Conservation (phyloP, 2,797 vertebrate species). For the Loris lydekkerianus region DNA sequence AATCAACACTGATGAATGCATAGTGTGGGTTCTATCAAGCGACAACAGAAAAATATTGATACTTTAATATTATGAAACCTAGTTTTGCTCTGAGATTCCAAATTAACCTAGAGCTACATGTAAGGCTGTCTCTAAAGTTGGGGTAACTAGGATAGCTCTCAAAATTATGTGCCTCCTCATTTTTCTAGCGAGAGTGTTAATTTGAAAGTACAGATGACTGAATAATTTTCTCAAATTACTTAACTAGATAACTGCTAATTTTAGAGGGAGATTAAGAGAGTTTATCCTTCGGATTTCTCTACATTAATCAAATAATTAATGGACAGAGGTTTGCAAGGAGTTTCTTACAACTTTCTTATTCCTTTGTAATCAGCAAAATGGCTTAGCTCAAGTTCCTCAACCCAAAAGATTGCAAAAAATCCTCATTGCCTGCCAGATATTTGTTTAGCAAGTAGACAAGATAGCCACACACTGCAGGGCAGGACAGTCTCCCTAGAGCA, state of each 20-base stretch:
- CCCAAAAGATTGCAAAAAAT: not conserved
- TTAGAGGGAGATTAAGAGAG: not conserved
- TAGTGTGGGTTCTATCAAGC: not conserved
- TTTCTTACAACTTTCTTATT: not conserved
- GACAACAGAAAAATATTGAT: not conserved
- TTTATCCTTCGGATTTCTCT: not conserved
- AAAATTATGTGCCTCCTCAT: not conserved
- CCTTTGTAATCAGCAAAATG: not conserved
- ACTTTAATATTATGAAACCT: not conserved
- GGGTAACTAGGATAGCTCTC: too few relatives aligned
- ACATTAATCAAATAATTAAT: not conserved
- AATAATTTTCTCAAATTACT: not conserved
- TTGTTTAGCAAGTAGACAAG: not conserved
- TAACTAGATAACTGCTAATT: slow-evolving; percentile 7
- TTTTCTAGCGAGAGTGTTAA: slow-evolving; percentile 9
- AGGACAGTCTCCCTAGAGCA: too few relatives aligned
- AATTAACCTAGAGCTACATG: not conserved
- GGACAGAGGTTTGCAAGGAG: not conserved
- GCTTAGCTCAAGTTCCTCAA: not conserved
- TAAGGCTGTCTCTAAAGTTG: not conserved
- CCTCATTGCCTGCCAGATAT: not conserved
- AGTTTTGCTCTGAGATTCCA: not conserved
- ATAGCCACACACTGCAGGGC: not conserved
- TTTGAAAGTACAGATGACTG: not conserved
- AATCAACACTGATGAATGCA: not conserved